phyloP scores from a whole-genome alignment of 2,888 invertebrate genomes.

The Amphipyra tragopoginis region DNA sequence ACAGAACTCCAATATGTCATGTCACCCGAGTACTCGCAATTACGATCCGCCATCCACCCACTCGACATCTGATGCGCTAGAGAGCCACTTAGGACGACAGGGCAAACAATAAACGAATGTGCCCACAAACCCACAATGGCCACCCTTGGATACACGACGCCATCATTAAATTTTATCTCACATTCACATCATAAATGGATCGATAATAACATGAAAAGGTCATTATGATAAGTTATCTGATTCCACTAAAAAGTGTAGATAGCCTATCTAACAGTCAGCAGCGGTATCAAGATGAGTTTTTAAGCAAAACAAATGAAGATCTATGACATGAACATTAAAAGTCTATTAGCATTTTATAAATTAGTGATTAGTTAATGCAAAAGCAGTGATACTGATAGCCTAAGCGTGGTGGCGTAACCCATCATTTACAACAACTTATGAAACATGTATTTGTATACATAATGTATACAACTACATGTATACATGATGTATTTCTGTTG shows the following conservation, averaged over 20 bases:
- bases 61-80: slow-evolving; percentile 38
- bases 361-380: background rate
- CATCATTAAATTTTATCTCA: slow-evolving; percentile 26
- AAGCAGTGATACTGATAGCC: too few relatives aligned
- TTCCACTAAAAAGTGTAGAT: background rate
- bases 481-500: too few relatives aligned
- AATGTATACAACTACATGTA: too few relatives aligned
- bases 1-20: slow-evolving; percentile 48
- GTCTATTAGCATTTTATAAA: background rate
- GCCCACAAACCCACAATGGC: background rate
- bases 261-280: background rate
- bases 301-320: too few relatives aligned
- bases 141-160: slow-evolving; percentile 1
- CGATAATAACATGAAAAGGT: slow-evolving; percentile 28
- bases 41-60: slow-evolving; percentile 39
- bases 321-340: too few relatives aligned
- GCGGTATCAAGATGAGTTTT: too few relatives aligned
- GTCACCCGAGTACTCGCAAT: slow-evolving; percentile 54
- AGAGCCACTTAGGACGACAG: slow-evolving; percentile 28
- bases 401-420: too few relatives aligned
- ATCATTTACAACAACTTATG: too few relatives aligned
- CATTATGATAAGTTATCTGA: slow-evolving; percentile 31
- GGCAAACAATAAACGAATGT: slow-evolving; percentile 24
- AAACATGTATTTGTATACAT: too few relatives aligned
- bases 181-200: background rate